phyloP scores from a whole-genome alignment of 2,888 invertebrate species.

The Tethea ocularis region DNA sequence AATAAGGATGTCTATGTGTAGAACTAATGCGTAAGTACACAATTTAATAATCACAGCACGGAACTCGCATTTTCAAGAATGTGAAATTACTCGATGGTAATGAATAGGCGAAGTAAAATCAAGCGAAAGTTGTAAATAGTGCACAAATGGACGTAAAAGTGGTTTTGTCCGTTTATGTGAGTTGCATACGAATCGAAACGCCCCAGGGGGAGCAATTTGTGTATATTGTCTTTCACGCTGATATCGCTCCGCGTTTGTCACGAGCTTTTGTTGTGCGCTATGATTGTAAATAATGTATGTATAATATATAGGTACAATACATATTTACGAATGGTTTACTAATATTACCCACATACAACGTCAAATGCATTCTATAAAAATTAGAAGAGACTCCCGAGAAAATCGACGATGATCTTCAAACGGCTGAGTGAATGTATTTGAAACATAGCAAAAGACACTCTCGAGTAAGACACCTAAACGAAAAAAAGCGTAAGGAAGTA shows the following conservation, averaged over 20 bases:
- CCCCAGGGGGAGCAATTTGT: conserved; percentile 59
- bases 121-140: conserved; percentile 59
- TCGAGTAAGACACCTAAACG: too few species aligned
- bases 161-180: conserved; percentile 45
- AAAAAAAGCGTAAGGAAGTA: too few species aligned
- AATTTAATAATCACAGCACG: background rate
- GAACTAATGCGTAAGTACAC: background rate
- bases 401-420: too few species aligned
- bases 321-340: too few species aligned
- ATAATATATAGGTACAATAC: too few species aligned
- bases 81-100: conserved; percentile 17
- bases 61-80: conserved; percentile 15
- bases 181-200: conserved; percentile 35
- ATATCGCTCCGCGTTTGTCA: conserved; percentile 58
- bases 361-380: too few species aligned
- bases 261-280: conserved; percentile 26
- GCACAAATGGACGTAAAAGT: conserved; percentile 48
- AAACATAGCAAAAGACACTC: too few species aligned
- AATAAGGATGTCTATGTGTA: background rate
- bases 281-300: conserved; percentile 11
- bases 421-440: too few species aligned
- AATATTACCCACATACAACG: too few species aligned
- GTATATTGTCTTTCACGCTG: conserved; percentile 57
- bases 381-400: too few species aligned
- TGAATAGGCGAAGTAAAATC: conserved; percentile 15